Evolutionary conservation across 2,888 invertebrate species (phyloP).

Genomic region (Hybos culiciformis): DNA sequence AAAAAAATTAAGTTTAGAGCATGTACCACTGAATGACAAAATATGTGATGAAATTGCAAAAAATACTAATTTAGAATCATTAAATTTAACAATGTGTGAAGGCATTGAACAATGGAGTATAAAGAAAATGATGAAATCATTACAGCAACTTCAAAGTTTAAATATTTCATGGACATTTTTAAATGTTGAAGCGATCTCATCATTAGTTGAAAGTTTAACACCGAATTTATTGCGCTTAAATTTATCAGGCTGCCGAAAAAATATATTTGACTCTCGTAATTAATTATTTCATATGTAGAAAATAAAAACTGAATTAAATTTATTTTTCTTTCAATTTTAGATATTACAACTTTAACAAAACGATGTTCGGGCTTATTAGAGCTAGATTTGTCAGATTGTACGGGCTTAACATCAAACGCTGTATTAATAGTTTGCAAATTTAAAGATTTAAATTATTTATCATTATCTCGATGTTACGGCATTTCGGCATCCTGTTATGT

Average conservation of each 20-base stretch:
- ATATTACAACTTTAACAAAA: slow-evolving; percentile 47
- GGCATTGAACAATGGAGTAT: slow-evolving; percentile 55
- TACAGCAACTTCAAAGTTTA: slow-evolving; percentile 39
- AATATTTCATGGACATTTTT: slow-evolving; percentile 76
- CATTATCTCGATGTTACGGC: slow-evolving; percentile 67
- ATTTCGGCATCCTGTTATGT: slow-evolving; percentile 55
- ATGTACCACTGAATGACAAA: slow-evolving; percentile 47
- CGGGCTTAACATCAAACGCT: slow-evolving; percentile 49
- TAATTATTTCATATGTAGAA: slow-evolving; percentile 7
- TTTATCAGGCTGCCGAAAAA: slow-evolving; percentile 66
- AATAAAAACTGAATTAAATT: background rate
- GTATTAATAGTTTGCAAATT: slow-evolving; percentile 45
- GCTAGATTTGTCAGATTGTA: slow-evolving; percentile 80
- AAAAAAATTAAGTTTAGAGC: slow-evolving; percentile 75
- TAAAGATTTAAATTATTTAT: slow-evolving; percentile 56
- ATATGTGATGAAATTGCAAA: slow-evolving; percentile 54
- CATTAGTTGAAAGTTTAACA: slow-evolving; percentile 48
- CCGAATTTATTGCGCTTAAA: slow-evolving; percentile 57
- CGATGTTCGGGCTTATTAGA: slow-evolving; percentile 63
- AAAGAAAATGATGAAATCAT: slow-evolving; percentile 42
- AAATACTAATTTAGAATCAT: slow-evolving; percentile 54
- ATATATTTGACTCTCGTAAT: slow-evolving; percentile 62
- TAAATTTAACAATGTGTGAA: slow-evolving; percentile 72
- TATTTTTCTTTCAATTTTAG: slow-evolving; percentile 37
- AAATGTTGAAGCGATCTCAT: slow-evolving; percentile 43